phyloP scores from a whole-genome alignment of 2,113 vertebrate genomes.

The Neoarius graeffei region DNA sequence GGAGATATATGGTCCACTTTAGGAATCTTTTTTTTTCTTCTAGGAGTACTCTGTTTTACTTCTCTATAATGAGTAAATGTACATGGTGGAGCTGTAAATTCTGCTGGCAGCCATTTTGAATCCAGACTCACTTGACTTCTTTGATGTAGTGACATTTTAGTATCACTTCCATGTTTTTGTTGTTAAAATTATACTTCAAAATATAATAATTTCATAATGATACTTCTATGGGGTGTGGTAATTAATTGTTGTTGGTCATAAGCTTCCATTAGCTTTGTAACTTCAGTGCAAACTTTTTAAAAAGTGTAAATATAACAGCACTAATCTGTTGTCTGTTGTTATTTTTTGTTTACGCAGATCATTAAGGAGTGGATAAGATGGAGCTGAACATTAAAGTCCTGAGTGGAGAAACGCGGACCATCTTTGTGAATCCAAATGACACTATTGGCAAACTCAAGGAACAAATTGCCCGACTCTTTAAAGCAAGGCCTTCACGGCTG shows the following conservation, averaged over 20 bases:
- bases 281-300: not conserved
- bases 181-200: not conserved
- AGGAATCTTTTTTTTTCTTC: no score
- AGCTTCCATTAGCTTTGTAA: not conserved
- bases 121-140: not conserved
- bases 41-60: not conserved
- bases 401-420: not conserved
- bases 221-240: not conserved
- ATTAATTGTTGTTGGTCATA: not conserved
- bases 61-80: no score
- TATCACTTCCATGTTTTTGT: not conserved
- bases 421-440: conserved; percentile 63
- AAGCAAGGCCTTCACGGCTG: not conserved
- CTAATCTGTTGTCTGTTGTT: not conserved
- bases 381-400: conserved; percentile 52
- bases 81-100: no score
- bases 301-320: no score
- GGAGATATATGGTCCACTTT: no score
- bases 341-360: not conserved
- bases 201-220: not conserved
- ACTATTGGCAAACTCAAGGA: conserved; percentile 56
- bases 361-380: conserved; percentile 46
- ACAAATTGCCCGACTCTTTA: conserved; percentile 8
- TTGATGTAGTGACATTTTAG: not conserved
- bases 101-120: not conserved